These are phyloP conservation scores for Sitodiplosis mosellana DNA, from an alignment of 1,140 invertebrate genomes.

Conservation along the genomic window DNA sequence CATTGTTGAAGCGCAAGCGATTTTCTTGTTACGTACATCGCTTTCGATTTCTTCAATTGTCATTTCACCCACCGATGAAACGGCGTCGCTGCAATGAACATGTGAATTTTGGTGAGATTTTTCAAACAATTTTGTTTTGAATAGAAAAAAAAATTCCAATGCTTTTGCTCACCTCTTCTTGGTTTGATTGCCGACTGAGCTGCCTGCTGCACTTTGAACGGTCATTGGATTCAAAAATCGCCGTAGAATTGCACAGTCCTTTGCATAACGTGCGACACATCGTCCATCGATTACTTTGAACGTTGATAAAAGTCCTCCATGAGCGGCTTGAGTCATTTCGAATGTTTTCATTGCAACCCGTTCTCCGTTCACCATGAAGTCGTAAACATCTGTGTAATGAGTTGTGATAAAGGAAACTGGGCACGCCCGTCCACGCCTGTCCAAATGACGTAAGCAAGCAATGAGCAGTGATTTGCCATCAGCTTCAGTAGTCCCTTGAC, in stretches of 20 bases:
- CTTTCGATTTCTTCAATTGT: no score
- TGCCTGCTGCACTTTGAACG: neutral
- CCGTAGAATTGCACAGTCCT: neutral
- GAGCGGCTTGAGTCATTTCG: neutral
- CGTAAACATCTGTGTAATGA: conserved; percentile 1
- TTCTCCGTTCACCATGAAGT: neutral
- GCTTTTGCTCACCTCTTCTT: no score
- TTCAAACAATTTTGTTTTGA: no score
- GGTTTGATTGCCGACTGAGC: no score
- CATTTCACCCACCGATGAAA: no score
- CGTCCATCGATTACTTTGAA: neutral
- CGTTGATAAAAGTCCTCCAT: neutral
- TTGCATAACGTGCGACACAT: neutral
- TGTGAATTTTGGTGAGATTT: no score
- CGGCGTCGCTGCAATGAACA: no score
- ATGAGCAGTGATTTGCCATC: conserved; percentile 46
- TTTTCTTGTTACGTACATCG: no score
- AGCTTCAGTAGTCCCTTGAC: conserved; percentile 51
- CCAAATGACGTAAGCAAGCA: conserved; percentile 1
- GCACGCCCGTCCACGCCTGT: neutral
- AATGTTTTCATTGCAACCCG: neutral
- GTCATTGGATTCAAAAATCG: neutral
- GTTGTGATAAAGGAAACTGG: conserved; percentile 1
- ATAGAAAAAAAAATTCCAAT: no score
- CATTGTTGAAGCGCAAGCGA: no score